Evolutionary conservation across 2,797 vertebrate genomes (phyloP).

Genomic region (Galago senegalensis): DNA sequence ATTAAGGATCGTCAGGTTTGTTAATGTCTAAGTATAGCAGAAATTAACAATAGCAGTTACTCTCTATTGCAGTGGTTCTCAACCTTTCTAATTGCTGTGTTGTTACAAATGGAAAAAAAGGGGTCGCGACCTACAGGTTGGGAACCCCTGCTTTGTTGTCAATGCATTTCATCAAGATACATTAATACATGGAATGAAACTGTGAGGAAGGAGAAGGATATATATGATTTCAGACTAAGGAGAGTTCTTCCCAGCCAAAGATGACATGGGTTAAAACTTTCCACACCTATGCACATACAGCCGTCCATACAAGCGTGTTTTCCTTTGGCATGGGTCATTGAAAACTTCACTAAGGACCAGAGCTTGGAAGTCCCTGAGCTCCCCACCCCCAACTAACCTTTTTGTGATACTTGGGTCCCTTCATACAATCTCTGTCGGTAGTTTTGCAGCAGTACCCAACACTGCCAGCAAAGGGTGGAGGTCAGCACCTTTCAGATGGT

Average conservation of each 20-base stretch:
- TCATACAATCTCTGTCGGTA: neutral
- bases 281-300: rapidly evolving
- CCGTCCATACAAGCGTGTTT: neutral
- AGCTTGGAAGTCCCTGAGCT: neutral
- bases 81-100: too few species aligned
- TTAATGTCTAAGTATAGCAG: neutral
- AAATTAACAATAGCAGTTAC: neutral
- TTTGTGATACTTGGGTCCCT: neutral
- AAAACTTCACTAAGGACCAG: neutral
- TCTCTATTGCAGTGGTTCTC: neutral
- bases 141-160: neutral
- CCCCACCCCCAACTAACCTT: neutral
- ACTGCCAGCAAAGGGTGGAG: neutral
- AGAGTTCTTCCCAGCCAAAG: neutral
- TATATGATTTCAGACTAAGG: neutral
- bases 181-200: neutral
- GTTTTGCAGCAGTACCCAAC: neutral
- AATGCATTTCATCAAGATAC: neutral
- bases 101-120: too few species aligned
- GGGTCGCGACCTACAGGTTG: too few species aligned
- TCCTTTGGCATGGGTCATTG: neutral
- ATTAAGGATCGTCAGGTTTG: neutral
- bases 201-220: too few species aligned
- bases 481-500: neutral
- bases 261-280: neutral